Evolutionary conservation across 2,113 vertebrate genomes (phyloP).

Genomic region (Tragelaphus buxtoni): DNA sequence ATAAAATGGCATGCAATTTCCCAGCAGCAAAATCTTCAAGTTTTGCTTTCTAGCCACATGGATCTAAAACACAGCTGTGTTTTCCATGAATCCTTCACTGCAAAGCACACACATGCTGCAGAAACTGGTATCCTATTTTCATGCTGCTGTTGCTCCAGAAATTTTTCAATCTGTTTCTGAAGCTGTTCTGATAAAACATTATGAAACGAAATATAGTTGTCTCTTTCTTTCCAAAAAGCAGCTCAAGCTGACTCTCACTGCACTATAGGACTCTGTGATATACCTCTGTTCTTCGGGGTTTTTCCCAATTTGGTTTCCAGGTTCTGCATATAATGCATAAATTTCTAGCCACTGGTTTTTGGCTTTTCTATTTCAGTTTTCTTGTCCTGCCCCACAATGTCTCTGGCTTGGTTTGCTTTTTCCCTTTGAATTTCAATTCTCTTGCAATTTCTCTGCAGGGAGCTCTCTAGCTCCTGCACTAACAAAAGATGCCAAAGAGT

Average conservation of each 20-base stretch:
- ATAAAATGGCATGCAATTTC: background rate
- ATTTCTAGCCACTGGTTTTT: background rate
- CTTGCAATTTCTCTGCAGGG: background rate
- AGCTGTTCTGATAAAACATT: constrained; percentile 29
- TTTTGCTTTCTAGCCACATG: background rate
- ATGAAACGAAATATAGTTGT: background rate
- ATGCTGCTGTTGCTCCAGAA: constrained; percentile 15
- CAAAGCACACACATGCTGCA: background rate
- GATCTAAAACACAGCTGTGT: constrained; percentile 28
- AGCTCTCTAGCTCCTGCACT: background rate
- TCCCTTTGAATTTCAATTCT: background rate
- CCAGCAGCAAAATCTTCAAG: background rate
- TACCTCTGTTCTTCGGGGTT: accelerated
- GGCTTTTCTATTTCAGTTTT: background rate
- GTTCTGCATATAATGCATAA: background rate
- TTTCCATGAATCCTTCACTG: constrained; percentile 22
- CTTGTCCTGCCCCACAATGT: background rate
- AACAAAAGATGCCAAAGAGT: background rate
- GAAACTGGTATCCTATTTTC: background rate
- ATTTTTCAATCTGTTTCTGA: constrained; percentile 50
- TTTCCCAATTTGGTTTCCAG: background rate
- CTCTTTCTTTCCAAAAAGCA: background rate
- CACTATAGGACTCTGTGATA: background rate
- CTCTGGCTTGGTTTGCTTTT: background rate
- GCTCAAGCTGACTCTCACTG: background rate